Conservation (phyloP, 2,797 vertebrate species). For the Caiman crocodilus region DNA sequence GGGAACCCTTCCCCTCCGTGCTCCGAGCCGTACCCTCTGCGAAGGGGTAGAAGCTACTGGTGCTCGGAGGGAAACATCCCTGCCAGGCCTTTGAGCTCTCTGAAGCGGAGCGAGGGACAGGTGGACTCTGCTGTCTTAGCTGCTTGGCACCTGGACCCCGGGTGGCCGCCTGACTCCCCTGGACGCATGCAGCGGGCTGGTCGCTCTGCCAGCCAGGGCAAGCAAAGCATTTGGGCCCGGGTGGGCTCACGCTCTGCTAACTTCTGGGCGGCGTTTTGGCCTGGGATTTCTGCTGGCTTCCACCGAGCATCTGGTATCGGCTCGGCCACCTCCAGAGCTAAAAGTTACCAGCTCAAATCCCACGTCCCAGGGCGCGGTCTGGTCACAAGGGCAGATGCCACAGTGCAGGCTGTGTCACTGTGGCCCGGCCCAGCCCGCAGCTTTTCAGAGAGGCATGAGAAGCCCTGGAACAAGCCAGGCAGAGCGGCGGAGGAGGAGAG, state of each 20-base stretch:
- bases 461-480: neutral
- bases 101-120: neutral
- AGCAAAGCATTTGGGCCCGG: neutral
- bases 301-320: too few species aligned
- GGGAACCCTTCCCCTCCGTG: too few species aligned
- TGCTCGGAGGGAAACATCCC: neutral
- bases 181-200: neutral
- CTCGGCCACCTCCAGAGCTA: too few species aligned
- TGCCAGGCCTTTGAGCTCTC: neutral
- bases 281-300: neutral
- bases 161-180: too few species aligned
- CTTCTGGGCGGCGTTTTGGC: neutral
- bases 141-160: too few species aligned
- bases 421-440: too few species aligned
- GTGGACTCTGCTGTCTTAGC: neutral
- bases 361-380: too few species aligned
- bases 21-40: too few species aligned
- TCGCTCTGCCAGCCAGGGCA: neutral
- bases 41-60: too few species aligned
- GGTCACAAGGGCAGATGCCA: too few species aligned
- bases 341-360: too few species aligned
- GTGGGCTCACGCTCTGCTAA: neutral
- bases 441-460: neutral
- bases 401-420: too few species aligned
- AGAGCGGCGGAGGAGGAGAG: neutral